Evolutionary conservation across 1,140 invertebrate species (phyloP).

Genomic region (Diuraphis noxia): DNA sequence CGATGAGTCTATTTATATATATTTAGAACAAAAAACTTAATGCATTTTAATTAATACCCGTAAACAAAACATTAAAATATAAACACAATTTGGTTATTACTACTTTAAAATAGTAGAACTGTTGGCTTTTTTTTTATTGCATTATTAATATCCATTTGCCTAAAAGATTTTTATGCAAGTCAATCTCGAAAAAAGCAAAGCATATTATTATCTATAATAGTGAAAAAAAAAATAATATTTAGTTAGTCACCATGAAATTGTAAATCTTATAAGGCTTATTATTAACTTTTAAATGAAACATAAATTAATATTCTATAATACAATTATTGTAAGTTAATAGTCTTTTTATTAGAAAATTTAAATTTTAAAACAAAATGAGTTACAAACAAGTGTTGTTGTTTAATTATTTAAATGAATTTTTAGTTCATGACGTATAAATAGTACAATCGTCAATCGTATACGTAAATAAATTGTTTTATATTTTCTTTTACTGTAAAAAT

Average conservation of each 20-base stretch:
- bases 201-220: background rate
- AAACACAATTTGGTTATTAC: background rate
- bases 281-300: slow-evolving; percentile 13
- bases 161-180: background rate
- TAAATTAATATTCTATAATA: background rate
- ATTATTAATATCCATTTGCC: background rate
- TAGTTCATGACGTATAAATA: background rate
- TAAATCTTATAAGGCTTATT: background rate
- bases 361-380: background rate
- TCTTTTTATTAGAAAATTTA: background rate
- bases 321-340: background rate
- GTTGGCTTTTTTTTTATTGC: background rate
- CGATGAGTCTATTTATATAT: background rate
- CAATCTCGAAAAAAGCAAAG: background rate
- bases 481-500: too few relatives aligned
- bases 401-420: background rate
- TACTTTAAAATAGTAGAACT: background rate
- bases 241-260: background rate
- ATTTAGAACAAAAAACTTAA: background rate
- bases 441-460: background rate
- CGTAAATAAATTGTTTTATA: too few relatives aligned
- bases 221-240: background rate
- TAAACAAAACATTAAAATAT: background rate
- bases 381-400: background rate
- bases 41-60: background rate